A percentile compares a stretch with the other conserved stretches of the same genome.
phyloP scores from a whole-genome alignment of 2,113 vertebrate species.

The Passerina amoena region DNA sequence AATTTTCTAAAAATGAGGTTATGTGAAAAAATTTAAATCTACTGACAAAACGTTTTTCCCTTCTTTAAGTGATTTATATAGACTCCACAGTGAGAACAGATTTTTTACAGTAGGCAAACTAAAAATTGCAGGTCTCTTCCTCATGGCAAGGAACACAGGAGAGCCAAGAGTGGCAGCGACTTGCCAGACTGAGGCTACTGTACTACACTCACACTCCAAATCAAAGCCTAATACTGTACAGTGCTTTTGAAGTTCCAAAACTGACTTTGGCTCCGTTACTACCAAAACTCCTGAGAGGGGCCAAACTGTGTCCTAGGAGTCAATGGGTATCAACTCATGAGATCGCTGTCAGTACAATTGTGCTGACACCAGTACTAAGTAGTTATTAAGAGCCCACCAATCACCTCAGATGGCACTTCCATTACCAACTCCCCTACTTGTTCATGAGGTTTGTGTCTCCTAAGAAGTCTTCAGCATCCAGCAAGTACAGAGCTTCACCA shows the following conservation, averaged over 20 bases:
- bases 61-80: neutral
- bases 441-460: neutral
- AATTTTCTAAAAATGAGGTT: neutral
- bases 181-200: neutral
- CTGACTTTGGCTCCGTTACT: neutral
- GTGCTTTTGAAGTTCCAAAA: neutral
- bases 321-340: neutral
- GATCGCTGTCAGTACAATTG: fast-evolving
- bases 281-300: neutral
- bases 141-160: neutral
- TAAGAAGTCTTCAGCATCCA: neutral
- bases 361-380: neutral
- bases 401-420: neutral
- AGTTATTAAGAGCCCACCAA: neutral
- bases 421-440: neutral
- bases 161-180: neutral
- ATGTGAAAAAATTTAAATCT: neutral
- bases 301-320: neutral
- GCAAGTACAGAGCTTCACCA: neutral
- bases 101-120: neutral
- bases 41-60: neutral
- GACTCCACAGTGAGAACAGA: neutral
- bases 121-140: neutral
- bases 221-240: fast-evolving
- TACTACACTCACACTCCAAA: neutral